Percentiles rank a stretch among this genome's conserved stretches.
These are phyloP conservation scores for Harpalus rubripes DNA, from an alignment of 2,888 invertebrate genomes.

Conservation along the genomic window DNA sequence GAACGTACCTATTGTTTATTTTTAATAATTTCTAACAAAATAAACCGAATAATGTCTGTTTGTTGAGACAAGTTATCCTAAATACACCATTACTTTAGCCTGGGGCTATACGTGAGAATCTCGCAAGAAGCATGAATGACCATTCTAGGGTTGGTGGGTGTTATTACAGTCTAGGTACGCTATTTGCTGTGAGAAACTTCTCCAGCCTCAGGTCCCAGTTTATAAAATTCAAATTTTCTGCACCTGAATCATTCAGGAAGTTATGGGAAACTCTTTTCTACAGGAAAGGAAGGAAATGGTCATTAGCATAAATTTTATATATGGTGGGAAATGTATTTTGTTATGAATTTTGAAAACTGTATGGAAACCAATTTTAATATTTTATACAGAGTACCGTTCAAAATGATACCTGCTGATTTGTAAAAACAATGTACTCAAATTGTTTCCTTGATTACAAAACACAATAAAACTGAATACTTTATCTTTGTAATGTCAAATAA, in stretches of 20 bases:
- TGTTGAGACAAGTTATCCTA: background rate
- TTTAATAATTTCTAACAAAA: background rate
- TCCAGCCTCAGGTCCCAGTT: slow-evolving; percentile 52
- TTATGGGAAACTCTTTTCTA: slow-evolving; percentile 1
- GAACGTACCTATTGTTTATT: too few species aligned
- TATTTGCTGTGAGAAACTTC: slow-evolving; percentile 55
- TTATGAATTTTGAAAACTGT: background rate
- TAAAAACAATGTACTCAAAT: too few species aligned
- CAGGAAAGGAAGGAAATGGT: background rate
- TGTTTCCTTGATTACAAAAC: too few species aligned
- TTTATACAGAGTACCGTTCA: too few species aligned
- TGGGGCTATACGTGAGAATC: slow-evolving; percentile 53
- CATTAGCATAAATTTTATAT: slow-evolving; percentile 15
- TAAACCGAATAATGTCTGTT: background rate
- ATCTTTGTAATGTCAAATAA: too few species aligned
- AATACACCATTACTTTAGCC: slow-evolving; percentile 1
- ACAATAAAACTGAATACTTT: too few species aligned
- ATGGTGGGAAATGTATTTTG: background rate
- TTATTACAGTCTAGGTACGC: slow-evolving; percentile 48
- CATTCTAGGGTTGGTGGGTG: slow-evolving; percentile 29
- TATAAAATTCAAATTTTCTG: slow-evolving; percentile 66
- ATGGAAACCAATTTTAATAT: background rate
- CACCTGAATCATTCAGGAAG: slow-evolving; percentile 35
- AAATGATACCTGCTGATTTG: too few species aligned
- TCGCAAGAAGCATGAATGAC: slow-evolving; percentile 52